A percentile compares a stretch with the other conserved stretches of the same genome.
Evolutionary conservation across 2,797 vertebrate species (phyloP).

Genomic region (Acridotheres tristis): DNA sequence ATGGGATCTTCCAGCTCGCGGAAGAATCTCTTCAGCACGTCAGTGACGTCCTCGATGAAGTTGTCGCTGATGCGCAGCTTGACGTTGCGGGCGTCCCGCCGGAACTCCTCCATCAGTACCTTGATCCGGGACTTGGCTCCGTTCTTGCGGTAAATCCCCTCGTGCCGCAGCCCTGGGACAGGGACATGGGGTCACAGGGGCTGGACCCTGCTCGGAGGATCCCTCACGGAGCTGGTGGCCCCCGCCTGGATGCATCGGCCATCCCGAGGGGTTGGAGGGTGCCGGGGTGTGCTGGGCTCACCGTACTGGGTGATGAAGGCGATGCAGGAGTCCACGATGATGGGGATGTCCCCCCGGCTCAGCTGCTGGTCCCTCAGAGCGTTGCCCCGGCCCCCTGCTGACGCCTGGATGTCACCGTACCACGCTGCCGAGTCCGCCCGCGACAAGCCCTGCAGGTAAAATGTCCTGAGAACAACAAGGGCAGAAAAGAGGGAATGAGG

Average conservation of each 20-base stretch:
- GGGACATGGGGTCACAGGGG: background rate
- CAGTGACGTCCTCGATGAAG: slow-evolving; percentile 96
- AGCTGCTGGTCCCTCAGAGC: slow-evolving; percentile 92
- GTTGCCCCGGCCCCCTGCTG: slow-evolving; percentile 89
- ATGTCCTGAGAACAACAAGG: slow-evolving; percentile 81
- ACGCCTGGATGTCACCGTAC: slow-evolving; percentile 87
- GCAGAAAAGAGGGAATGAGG: slow-evolving; percentile 32
- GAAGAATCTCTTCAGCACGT: slow-evolving; percentile 96
- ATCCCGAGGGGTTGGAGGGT: fast-evolving
- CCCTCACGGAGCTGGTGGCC: fast-evolving
- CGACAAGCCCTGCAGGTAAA: slow-evolving; percentile 89
- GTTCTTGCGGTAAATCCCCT: slow-evolving; percentile 96
- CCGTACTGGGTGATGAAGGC: slow-evolving; percentile 97
- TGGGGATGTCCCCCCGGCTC: slow-evolving; percentile 92
- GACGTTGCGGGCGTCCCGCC: slow-evolving; percentile 91
- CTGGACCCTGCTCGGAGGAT: background rate
- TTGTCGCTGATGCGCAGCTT: slow-evolving; percentile 93
- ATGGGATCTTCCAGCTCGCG: slow-evolving; percentile 92
- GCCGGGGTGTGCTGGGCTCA: slow-evolving; percentile 60
- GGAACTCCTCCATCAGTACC: slow-evolving; percentile 93
- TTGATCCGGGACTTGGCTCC: slow-evolving; percentile 94
- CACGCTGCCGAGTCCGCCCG: slow-evolving; percentile 87
- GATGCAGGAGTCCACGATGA: slow-evolving; percentile 97
- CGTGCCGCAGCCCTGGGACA: slow-evolving; percentile 86
- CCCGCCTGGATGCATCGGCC: fast-evolving